Conservation (phyloP, 2,113 vertebrate genomes). For the Cavia porcellus region DNA sequence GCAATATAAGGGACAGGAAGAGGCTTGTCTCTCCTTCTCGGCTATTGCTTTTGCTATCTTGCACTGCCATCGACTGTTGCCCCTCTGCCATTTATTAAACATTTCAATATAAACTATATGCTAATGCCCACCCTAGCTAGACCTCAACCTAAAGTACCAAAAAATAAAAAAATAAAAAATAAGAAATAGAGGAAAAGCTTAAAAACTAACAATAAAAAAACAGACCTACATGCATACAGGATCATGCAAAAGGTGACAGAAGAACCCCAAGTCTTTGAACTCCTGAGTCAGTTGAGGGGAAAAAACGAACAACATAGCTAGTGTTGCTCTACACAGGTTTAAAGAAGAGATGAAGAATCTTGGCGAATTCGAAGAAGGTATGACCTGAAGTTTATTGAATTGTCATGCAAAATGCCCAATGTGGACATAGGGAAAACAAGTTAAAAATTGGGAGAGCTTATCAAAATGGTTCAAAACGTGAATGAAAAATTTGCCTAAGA, state of each 20-base stretch:
- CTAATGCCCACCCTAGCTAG: not conserved
- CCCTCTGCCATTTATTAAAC: not conserved
- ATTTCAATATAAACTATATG: not conserved
- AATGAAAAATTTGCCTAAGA: not conserved
- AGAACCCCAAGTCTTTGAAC: not conserved
- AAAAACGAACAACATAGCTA: not conserved
- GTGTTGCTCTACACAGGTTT: not conserved
- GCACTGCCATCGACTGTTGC: not conserved
- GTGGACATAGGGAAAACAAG: not conserved
- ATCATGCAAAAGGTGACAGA: not conserved
- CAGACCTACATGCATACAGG: not conserved
- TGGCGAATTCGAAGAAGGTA: not conserved
- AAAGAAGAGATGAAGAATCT: not conserved
- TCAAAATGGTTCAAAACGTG: not conserved
- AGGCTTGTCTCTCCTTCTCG: not conserved
- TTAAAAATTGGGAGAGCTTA: not conserved
- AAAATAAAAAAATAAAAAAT: not conserved
- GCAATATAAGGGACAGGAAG: not conserved
- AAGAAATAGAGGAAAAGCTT: not conserved
- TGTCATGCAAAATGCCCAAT: not conserved
- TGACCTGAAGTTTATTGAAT: not conserved
- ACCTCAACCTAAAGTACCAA: not conserved
- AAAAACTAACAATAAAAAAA: not conserved
- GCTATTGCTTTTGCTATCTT: not conserved
- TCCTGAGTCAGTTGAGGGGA: not conserved